These are phyloP conservation scores for Sternotherus odoratus DNA, from an alignment of 2,797 vertebrate species.

Conservation along the genomic window DNA sequence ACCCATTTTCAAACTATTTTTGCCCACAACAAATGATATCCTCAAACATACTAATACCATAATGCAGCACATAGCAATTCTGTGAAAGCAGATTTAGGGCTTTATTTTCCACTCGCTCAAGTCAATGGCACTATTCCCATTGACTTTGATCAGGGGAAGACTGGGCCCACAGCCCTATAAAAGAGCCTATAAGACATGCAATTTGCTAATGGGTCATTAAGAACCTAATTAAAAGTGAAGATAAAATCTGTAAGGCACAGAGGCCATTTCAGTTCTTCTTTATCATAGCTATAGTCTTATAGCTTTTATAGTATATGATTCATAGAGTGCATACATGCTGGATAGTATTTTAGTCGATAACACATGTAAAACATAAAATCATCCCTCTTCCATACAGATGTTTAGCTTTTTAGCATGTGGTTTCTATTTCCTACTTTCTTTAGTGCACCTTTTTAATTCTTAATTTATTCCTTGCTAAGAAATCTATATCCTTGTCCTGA, in stretches of 20 bases:
- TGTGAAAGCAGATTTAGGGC: not conserved
- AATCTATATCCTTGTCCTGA: slow-evolving; percentile 15
- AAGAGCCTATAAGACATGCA: not conserved
- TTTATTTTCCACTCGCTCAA: not conserved
- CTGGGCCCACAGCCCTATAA: slow-evolving; percentile 2
- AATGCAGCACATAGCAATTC: not conserved
- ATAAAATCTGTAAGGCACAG: not conserved
- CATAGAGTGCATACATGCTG: slow-evolving; percentile 39
- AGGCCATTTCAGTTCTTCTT: slow-evolving; percentile 48
- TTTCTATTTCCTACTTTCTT: slow-evolving; percentile 66
- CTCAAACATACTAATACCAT: not conserved
- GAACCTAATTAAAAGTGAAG: slow-evolving; percentile 27
- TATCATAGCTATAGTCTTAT: slow-evolving; percentile 4
- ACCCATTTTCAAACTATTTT: slow-evolving; percentile 23
- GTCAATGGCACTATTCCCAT: not conserved
- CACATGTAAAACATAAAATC: slow-evolving; percentile 50
- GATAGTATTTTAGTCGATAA: slow-evolving; percentile 46
- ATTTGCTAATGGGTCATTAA: slow-evolving; percentile 31
- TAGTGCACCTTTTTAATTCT: slow-evolving; percentile 51
- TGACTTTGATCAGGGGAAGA: not conserved
- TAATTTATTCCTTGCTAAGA: slow-evolving; percentile 28
- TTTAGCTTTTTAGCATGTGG: slow-evolving; percentile 60
- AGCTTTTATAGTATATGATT: slow-evolving; percentile 49
- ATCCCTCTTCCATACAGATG: slow-evolving; percentile 52
- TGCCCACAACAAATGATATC: not conserved